Evolutionary conservation across 1,140 invertebrate genomes (phyloP).

Genomic region (Drosophila sp.): DNA sequence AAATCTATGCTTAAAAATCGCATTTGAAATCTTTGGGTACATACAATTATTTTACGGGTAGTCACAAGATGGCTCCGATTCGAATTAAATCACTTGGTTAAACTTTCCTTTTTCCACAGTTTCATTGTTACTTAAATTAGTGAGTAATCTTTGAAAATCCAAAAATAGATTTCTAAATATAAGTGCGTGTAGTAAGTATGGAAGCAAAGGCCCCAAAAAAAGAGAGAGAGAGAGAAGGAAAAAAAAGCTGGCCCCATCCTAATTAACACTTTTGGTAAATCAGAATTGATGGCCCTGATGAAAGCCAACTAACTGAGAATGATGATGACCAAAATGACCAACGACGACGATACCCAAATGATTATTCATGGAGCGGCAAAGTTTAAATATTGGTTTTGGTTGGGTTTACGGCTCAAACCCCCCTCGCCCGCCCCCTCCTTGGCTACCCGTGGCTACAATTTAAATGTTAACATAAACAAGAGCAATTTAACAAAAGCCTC

Average conservation of each 20-base stretch:
- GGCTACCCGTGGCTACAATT: constrained; percentile 80
- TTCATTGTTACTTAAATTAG: not conserved
- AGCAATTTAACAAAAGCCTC: constrained; percentile 80
- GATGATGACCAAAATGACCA: constrained; percentile 38
- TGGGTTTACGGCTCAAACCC: constrained; percentile 37
- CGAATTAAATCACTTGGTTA: not conserved
- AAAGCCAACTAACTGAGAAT: constrained; percentile 52
- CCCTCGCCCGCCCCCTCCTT: not conserved
- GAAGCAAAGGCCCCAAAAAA: constrained; percentile 34
- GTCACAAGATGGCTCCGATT: no score
- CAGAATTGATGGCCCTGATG: constrained; percentile 76
- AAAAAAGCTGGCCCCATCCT: constrained; percentile 46
- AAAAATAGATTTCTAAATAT: constrained; percentile 13
- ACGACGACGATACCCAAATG: constrained; percentile 50
- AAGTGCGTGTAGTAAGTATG: constrained; percentile 5
- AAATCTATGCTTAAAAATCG: no score
- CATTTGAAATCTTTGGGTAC: no score
- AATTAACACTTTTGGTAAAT: constrained; percentile 81
- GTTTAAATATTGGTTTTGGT: constrained; percentile 79
- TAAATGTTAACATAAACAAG: constrained; percentile 83
- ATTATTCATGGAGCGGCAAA: constrained; percentile 78
- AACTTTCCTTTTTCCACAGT: not conserved
- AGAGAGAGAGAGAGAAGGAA: constrained; percentile 10
- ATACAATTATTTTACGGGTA: no score
- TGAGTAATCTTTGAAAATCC: not conserved